Base-by-base conservation (phyloP, 2,888 invertebrate species). In the Nymphalis c-album region DNA sequence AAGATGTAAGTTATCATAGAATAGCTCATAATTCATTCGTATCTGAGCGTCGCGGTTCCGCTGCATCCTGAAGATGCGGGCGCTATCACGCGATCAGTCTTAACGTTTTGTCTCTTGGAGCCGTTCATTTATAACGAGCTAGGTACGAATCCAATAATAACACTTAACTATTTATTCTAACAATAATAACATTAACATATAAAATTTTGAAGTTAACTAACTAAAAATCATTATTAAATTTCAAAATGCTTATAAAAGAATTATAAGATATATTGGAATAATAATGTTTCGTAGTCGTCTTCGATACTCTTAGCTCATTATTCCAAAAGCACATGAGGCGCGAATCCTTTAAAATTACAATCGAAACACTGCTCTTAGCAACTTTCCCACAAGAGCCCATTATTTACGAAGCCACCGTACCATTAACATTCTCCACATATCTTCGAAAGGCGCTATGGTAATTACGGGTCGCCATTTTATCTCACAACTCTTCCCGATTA, bases 381-480 rank as follows among this genome's bases (percentile, higher is more conserved):
- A 92, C 87, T 92, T 92, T 91, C 90, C 90, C 90, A 91, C 90
- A 92, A 91, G 91, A 91, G 91, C 87, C 91, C 90, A 92, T 92
- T 91, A 92, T 92, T 92, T 91, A 91, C 90, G 86, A 78, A 91
- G 87, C 87, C 87, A 91, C 87, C 87, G 91, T 89, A 91, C 91
- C 91, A 91, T 92, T 91, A 91, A 91, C 90, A 92, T 90, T 90
- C 90, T 88, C 90, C 87, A 91, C 91, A 90, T 91, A 91, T 92
- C 90, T 91, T 90, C 90, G 90, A 85, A 90, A 90, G 88, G 85
- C 90, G 88, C 89, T 91, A 92, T 92, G 91, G 90, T 91, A 92
- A 92, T 92, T 92, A 91, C 84, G 88, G 91, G 91, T 91, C 90
- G 91, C 88, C 90, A 90, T 91, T 91, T 91, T 92, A 91, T 91